Conservation (phyloP, 2,797 vertebrate genomes). For the Malurus splendens region DNA sequence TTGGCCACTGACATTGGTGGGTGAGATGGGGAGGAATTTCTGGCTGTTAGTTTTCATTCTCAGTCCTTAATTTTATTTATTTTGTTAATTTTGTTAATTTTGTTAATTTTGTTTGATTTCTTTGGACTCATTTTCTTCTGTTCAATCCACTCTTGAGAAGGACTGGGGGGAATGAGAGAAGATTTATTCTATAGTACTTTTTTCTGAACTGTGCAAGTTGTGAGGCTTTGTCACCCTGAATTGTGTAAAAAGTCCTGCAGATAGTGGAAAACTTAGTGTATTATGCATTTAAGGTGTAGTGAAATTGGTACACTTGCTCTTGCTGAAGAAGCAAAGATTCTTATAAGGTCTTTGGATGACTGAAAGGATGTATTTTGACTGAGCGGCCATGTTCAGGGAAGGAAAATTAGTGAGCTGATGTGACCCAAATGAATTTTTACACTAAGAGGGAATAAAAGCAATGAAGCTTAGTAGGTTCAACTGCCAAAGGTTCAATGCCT, state of each 20-base stretch:
- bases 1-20: not conserved
- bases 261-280: not conserved
- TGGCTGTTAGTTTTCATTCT: not conserved
- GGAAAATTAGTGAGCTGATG: not conserved
- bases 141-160: not conserved
- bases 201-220: not conserved
- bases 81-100: too few relatives aligned
- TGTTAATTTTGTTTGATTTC: not conserved
- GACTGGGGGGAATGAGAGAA: rapidly evolving
- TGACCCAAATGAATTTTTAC: not conserved
- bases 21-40: not conserved
- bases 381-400: not conserved
- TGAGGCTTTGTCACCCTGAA: rapidly evolving
- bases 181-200: not conserved
- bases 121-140: not conserved
- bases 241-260: not conserved
- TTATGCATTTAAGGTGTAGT: not conserved
- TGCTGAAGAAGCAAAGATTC: not conserved
- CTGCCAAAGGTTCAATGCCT: not conserved
- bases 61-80: not conserved
- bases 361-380: not conserved
- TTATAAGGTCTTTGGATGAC: not conserved
- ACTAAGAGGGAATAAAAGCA: not conserved
- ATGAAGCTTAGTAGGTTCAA: not conserved
- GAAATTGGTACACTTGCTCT: not conserved